Percentiles rank a stretch among this genome's conserved stretches.
Evolutionary conservation across 2,888 invertebrate genomes (phyloP).

Genomic region (Drosophila paracracens): DNA sequence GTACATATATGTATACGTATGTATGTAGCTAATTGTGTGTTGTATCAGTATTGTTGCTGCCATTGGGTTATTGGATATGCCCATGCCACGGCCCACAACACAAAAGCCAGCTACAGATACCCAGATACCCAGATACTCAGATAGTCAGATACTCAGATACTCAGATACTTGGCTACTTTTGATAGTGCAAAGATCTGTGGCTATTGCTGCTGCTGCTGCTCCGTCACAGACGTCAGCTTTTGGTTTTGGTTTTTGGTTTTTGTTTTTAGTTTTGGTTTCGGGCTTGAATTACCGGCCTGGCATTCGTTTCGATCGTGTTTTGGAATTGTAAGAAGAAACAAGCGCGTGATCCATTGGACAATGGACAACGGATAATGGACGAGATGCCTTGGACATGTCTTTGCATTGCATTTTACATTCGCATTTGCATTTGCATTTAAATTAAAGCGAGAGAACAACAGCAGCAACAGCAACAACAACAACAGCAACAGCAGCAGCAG

Average conservation of each 20-base stretch:
- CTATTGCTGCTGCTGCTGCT: conserved; percentile 12
- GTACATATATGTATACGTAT: background rate
- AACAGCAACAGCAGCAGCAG: background rate
- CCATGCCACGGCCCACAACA: conserved; percentile 23
- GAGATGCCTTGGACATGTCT: conserved; percentile 45
- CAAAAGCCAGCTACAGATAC: conserved; percentile 23
- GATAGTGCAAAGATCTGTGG: conserved; percentile 34
- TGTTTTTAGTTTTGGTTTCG: conserved; percentile 25
- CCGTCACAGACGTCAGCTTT: conserved; percentile 51
- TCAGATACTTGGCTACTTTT: conserved; percentile 32
- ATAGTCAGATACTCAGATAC: conserved; percentile 21
- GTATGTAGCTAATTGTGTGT: background rate
- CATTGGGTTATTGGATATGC: conserved; percentile 57
- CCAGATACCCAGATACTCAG: conserved; percentile 6
- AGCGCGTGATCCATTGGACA: conserved; percentile 58
- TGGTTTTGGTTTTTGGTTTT: conserved; percentile 17
- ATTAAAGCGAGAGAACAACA: conserved; percentile 48
- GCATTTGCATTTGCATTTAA: conserved; percentile 66
- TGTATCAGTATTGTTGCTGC: conserved; percentile 20
- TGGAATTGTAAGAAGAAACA: conserved; percentile 54
- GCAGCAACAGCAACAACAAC: background rate
- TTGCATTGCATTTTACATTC: conserved; percentile 55
- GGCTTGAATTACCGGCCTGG: conserved; percentile 41
- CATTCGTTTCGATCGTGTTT: conserved; percentile 66
- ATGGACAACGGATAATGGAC: conserved; percentile 13